Evolutionary conservation across 2,113 vertebrate species (phyloP).

Genomic region (Plecotus auritus): DNA sequence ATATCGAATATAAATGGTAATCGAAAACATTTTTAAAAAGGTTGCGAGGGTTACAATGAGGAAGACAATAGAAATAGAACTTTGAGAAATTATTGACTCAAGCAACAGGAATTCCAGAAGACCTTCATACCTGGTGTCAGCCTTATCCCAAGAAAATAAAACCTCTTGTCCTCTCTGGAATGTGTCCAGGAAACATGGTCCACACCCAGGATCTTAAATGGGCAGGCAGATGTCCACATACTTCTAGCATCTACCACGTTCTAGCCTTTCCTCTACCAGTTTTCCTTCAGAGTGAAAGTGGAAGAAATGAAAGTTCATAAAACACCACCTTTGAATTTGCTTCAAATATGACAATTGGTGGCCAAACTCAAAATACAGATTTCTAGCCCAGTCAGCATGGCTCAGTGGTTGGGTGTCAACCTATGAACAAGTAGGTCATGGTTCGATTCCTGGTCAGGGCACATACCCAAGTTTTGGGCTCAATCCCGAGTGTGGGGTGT

Average conservation of each 20-base stretch:
- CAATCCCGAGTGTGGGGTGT: too few species aligned
- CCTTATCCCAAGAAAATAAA: not conserved
- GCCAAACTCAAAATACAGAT: not conserved
- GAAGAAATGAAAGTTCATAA: not conserved
- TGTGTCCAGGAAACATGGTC: not conserved
- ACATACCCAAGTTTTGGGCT: too few species aligned
- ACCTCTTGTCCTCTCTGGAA: not conserved
- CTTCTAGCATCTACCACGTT: not conserved
- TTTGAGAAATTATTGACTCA: not conserved
- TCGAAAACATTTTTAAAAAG: not conserved
- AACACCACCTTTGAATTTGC: not conserved
- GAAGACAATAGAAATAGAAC: not conserved
- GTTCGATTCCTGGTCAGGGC: too few species aligned
- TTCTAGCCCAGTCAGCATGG: not conserved
- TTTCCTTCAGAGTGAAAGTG: not conserved
- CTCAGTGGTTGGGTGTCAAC: too few species aligned
- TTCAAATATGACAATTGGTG: not conserved
- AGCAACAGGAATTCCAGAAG: not conserved
- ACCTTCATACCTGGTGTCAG: not conserved
- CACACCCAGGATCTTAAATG: rapidly evolving
- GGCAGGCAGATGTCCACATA: not conserved
- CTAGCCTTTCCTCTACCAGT: not conserved
- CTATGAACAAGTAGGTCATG: too few species aligned
- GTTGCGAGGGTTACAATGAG: rapidly evolving
- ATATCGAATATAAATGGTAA: not conserved